Conservation (phyloP, 64 coral and sea anemone genomes). For the Orbicella faveolata region DNA sequence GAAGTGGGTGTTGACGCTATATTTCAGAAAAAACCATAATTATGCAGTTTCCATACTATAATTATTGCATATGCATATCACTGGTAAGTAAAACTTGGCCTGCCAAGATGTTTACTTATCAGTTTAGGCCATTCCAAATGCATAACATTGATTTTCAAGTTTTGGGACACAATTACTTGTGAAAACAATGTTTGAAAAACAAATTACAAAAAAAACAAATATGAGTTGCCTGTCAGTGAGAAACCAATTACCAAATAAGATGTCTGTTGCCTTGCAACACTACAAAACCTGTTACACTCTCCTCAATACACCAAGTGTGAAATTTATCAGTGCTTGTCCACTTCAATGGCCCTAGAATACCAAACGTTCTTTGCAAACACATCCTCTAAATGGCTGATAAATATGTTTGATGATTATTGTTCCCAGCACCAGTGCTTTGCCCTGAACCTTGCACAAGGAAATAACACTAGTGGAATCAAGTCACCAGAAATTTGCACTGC, state of each 20-base stretch:
- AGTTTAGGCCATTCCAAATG: neutral
- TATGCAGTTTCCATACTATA: no score
- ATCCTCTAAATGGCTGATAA: neutral
- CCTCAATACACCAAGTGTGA: neutral
- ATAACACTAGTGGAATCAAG: neutral
- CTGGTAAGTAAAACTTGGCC: constrained; percentile 19
- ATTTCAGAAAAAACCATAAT: no score
- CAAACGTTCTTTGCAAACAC: neutral
- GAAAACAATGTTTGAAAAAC: neutral
- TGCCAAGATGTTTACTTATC: constrained; percentile 6
- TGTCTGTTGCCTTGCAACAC: constrained; percentile 33
- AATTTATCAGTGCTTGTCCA: neutral
- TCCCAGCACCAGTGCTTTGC: constrained; percentile 18
- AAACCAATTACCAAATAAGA: neutral
- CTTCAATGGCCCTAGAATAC: neutral
- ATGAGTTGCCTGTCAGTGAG: neutral
- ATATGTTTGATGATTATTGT: neutral
- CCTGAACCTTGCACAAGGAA: neutral
- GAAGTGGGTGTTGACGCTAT: no score
- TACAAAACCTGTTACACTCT: neutral
- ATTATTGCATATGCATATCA: neutral
- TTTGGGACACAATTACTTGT: neutral
- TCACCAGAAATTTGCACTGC: neutral
- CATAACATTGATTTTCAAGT: neutral
- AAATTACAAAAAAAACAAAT: neutral